Evolutionary conservation across 1,140 invertebrate genomes (phyloP).

Genomic region (Pseudomyrmex dendroicus): DNA sequence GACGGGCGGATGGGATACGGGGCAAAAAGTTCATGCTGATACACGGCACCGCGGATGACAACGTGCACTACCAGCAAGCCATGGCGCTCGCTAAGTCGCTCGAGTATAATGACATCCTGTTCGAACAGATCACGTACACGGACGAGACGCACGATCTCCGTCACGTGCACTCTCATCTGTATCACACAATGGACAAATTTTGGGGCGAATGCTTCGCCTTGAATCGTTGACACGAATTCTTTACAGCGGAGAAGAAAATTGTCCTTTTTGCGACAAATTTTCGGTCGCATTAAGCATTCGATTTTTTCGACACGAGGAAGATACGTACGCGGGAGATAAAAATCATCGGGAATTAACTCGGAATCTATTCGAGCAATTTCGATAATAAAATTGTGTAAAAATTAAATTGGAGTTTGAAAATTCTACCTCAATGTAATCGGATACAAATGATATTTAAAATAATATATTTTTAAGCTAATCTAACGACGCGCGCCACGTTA

Average conservation of each 20-base stretch:
- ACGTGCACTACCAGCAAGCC: slow-evolving; percentile 90
- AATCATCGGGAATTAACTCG: background rate
- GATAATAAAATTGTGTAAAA: too few relatives aligned
- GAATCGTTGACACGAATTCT: slow-evolving; percentile 18
- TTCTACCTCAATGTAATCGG: too few relatives aligned
- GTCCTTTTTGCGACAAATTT: background rate
- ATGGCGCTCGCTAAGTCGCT: slow-evolving; percentile 88
- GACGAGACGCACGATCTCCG: slow-evolving; percentile 87
- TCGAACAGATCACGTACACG: slow-evolving; percentile 87
- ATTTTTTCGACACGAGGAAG: slow-evolving; percentile 4
- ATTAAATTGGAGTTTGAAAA: too few relatives aligned
- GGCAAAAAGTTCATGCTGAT: slow-evolving; percentile 87
- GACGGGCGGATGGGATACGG: slow-evolving; percentile 85
- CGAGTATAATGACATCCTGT: slow-evolving; percentile 87
- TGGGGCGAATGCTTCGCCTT: slow-evolving; percentile 85
- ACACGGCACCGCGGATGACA: slow-evolving; percentile 88
- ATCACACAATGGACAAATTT: slow-evolving; percentile 88
- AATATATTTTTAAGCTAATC: too few relatives aligned
- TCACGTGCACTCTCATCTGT: slow-evolving; percentile 86
- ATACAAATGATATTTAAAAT: too few relatives aligned
- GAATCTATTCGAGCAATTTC: background rate
- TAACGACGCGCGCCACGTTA: too few relatives aligned
- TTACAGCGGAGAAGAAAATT: background rate
- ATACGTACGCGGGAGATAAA: background rate
- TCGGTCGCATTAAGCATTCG: background rate